Evolutionary conservation across 2,797 vertebrate species (phyloP).

Genomic region (Enteromius thamalakanensis): DNA sequence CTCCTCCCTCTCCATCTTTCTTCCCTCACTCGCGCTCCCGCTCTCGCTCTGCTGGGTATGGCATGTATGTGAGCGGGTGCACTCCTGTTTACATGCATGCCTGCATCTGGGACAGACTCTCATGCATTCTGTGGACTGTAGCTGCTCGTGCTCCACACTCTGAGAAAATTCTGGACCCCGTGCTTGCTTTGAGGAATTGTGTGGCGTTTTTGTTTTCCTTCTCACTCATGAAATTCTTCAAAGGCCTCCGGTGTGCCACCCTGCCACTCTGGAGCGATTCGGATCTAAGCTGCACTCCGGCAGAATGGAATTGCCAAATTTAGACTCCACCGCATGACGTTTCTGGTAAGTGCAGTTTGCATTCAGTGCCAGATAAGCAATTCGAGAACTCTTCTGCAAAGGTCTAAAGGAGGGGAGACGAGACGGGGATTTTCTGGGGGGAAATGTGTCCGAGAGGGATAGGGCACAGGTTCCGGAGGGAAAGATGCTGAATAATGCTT

Average conservation of each 20-base stretch:
- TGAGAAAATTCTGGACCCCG: constrained; percentile 35
- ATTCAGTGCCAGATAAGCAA: constrained; percentile 72
- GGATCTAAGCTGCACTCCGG: constrained; percentile 74
- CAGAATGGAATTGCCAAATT: constrained; percentile 83
- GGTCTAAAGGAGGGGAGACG: constrained; percentile 32
- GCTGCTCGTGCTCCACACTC: constrained; percentile 42
- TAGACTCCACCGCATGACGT: constrained; percentile 84
- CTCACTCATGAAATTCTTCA: constrained; percentile 56
- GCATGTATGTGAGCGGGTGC: constrained; percentile 63
- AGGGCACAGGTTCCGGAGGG: constrained; percentile 23
- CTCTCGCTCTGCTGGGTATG: constrained; percentile 56
- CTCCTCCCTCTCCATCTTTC: constrained; percentile 63
- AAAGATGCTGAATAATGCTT: constrained; percentile 63
- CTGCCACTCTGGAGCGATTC: constrained; percentile 78
- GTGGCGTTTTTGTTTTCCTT: constrained; percentile 32
- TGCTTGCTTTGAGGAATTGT: constrained; percentile 50
- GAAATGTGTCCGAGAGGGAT: constrained; percentile 62
- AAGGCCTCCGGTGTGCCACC: constrained; percentile 61
- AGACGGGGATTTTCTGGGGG: constrained; percentile 65
- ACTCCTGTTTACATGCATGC: constrained; percentile 65
- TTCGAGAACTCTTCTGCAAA: constrained; percentile 66
- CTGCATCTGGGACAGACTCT: constrained; percentile 57
- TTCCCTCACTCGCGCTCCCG: constrained; percentile 45
- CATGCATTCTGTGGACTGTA: constrained; percentile 43
- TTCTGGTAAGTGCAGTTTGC: constrained; percentile 78